Conservation (phyloP, 2,113 vertebrate species). For the Hippopotamus amphibius region DNA sequence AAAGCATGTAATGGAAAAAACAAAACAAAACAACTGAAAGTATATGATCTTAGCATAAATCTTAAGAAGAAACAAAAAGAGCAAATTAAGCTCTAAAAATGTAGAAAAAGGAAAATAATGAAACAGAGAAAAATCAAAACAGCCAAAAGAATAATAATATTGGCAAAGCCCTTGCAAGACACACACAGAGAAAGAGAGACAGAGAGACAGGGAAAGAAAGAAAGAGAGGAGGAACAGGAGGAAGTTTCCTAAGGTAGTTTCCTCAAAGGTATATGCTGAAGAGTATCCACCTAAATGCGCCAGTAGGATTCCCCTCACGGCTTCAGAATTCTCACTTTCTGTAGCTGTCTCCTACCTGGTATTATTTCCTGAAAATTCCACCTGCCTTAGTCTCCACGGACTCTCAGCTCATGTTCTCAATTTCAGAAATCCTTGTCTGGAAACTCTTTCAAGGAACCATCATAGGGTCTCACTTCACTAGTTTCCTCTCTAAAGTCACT, state of each 20-base stretch:
- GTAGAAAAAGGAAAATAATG: not conserved
- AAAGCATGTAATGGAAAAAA: not conserved
- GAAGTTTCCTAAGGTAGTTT: not conserved
- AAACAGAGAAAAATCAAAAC: not conserved
- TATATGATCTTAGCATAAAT: not conserved
- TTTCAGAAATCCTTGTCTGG: not conserved
- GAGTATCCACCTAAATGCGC: not conserved
- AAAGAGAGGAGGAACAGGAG: not conserved
- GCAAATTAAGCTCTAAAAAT: not conserved
- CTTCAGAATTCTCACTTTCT: not conserved
- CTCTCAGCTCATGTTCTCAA: not conserved
- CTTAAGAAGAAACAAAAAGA: constrained; percentile 8
- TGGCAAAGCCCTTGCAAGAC: not conserved
- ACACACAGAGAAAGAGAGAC: not conserved
- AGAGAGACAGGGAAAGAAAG: not conserved
- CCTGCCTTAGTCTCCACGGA: not conserved
- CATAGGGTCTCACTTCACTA: not conserved
- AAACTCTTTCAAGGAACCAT: not conserved
- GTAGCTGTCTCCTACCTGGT: not conserved
- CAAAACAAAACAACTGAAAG: not conserved
- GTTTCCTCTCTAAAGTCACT: not conserved
- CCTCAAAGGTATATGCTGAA: not conserved
- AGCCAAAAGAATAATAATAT: not conserved
- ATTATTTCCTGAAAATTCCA: not conserved
- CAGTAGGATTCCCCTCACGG: not conserved